These are phyloP conservation scores for Helicoverpa assulta DNA, from an alignment of 2,888 invertebrate genomes.

Conservation along the genomic window DNA sequence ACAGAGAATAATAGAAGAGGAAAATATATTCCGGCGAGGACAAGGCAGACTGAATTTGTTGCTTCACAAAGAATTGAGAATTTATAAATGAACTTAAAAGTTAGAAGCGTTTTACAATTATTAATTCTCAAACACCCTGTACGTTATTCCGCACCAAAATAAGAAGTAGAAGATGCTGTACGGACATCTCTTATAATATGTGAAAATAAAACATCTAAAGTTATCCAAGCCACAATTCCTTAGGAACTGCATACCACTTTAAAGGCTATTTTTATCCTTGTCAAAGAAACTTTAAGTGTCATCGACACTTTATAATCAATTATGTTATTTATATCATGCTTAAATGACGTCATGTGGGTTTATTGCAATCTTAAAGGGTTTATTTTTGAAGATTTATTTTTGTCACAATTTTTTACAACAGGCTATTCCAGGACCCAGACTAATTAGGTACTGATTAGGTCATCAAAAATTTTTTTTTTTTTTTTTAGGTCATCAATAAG, in stretches of 20 bases:
- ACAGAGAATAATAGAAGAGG: too few species aligned
- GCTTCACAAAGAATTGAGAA: too few species aligned
- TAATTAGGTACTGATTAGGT: too few species aligned
- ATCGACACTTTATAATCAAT: background rate
- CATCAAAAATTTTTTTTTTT: too few species aligned
- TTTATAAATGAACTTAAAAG: too few species aligned
- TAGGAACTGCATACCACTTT: conserved; percentile 14
- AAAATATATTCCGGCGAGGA: too few species aligned
- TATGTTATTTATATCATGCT: background rate
- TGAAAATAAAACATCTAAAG: conserved; percentile 34
- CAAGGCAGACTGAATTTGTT: too few species aligned
- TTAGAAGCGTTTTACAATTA: too few species aligned
- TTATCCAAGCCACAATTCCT: conserved; percentile 22
- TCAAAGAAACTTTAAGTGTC: background rate
- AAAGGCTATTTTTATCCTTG: background rate
- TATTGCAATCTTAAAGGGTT: background rate
- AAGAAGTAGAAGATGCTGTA: conserved; percentile 23
- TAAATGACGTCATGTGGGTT: background rate
- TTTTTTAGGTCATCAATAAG: too few species aligned
- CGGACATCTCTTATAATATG: conserved; percentile 16
- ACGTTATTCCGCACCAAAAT: conserved; percentile 31
- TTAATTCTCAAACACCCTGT: background rate
- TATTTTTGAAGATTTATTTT: background rate
- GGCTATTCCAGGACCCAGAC: too few species aligned
- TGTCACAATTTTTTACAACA: background rate